Conservation (phyloP, 2,888 invertebrate genomes). For the Drosophila leonis region DNA sequence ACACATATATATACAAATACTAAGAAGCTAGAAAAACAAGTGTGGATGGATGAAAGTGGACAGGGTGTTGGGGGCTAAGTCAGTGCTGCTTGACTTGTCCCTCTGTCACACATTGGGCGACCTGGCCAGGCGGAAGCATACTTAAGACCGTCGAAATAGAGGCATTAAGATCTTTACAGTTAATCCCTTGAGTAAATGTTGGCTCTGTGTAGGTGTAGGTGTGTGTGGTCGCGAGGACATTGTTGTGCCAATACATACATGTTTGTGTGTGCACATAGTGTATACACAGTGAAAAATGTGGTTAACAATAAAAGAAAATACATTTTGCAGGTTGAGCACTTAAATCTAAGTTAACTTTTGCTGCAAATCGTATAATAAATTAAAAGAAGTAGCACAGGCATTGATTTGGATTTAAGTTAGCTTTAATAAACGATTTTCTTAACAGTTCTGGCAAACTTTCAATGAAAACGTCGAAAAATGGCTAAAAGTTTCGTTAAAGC, state of each 20-base stretch:
- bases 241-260: constrained; percentile 10
- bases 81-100: constrained; percentile 76
- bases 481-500: background rate
- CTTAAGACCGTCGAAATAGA: constrained; percentile 82
- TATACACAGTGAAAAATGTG: constrained; percentile 12
- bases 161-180: constrained; percentile 83
- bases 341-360: background rate
- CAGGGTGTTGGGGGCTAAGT: constrained; percentile 27
- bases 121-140: constrained; percentile 74
- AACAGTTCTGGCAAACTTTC: no score
- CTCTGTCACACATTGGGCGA: constrained; percentile 66
- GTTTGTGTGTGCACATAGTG: background rate
- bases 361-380: background rate
- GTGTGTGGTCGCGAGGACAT: constrained; percentile 17
- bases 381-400: background rate
- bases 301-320: background rate
- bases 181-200: constrained; percentile 84
- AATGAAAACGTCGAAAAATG: no score
- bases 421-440: background rate
- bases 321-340: background rate
- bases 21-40: constrained; percentile 71
- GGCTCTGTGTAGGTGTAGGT: constrained; percentile 30
- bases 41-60: constrained; percentile 1
- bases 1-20: constrained; percentile 22
- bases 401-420: background rate